A percentile compares a stretch with the other conserved stretches of the same genome.
phyloP scores from a whole-genome alignment of 2,888 invertebrate genomes.

The Melitaea athalia region DNA sequence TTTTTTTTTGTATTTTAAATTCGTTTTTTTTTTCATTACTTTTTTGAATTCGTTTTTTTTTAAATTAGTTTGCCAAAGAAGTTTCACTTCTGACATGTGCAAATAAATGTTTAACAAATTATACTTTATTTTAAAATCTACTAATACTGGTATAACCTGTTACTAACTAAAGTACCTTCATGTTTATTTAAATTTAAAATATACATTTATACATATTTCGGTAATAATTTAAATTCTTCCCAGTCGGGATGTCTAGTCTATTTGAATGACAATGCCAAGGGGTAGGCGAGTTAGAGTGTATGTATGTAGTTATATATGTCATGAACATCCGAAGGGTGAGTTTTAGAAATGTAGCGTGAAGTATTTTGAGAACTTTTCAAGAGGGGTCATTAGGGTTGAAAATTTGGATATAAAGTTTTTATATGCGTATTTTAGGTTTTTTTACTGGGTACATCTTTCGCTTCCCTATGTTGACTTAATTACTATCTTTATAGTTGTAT shows the following conservation, averaged over 20 bases:
- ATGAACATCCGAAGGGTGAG: conserved; percentile 21
- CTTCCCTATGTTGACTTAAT: too few species aligned
- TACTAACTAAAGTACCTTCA: not conserved
- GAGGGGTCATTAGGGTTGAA: conserved; percentile 14
- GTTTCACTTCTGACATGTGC: too few species aligned
- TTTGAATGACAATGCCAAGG: conserved; percentile 71
- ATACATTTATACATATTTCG: conserved; percentile 17
- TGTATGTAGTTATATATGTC: conserved; percentile 18
- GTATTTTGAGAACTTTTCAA: conserved; percentile 22
- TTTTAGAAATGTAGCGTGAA: conserved; percentile 19
- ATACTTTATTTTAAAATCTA: too few species aligned
- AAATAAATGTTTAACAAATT: too few species aligned
- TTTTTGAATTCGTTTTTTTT: too few species aligned
- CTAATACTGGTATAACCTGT: too few species aligned
- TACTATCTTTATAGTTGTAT: too few species aligned
- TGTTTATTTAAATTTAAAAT: conserved; percentile 30
- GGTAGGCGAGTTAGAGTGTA: conserved; percentile 16
- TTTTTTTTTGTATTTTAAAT: too few species aligned
- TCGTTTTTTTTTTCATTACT: too few species aligned
- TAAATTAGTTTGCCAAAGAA: too few species aligned
- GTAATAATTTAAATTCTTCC: conserved; percentile 65
- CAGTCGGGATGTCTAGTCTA: conserved; percentile 57
- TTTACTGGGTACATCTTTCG: too few species aligned
- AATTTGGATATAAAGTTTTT: conserved; percentile 5
- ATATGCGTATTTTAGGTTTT: not conserved